A percentile compares a stretch with the other conserved stretches of the same genome.
Conservation (phyloP, 2,797 vertebrate species). For the Sebastes reedi region DNA sequence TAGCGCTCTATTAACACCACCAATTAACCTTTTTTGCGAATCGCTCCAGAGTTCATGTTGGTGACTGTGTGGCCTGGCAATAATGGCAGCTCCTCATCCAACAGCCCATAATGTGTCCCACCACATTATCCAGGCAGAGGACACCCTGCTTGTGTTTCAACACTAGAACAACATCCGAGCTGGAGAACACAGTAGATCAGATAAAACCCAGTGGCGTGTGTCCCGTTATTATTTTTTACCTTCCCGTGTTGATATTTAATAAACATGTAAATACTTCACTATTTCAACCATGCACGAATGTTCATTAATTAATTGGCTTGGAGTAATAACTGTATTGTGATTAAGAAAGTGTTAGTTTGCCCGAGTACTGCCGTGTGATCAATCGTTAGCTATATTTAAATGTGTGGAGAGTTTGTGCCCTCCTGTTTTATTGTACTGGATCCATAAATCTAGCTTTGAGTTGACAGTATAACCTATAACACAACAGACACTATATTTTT, state of each 20-base stretch:
- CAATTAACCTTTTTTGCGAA: not conserved
- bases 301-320: slow-evolving; percentile 50
- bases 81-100: slow-evolving; percentile 50
- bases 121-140: slow-evolving; percentile 3
- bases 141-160: slow-evolving; percentile 15
- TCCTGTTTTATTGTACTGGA: slow-evolving; percentile 55
- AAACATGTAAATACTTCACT: slow-evolving; percentile 64
- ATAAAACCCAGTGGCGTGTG: not conserved
- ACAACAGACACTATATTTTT: slow-evolving; percentile 70
- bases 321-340: slow-evolving; percentile 65
- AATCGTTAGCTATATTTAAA: slow-evolving; percentile 58
- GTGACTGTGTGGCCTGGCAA: slow-evolving; percentile 54
- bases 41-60: not conserved
- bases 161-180: not conserved
- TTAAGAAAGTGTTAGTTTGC: slow-evolving; percentile 63
- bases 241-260: slow-evolving; percentile 36
- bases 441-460: slow-evolving; percentile 42
- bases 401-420: slow-evolving; percentile 51
- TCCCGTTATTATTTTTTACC: not conserved
- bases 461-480: slow-evolving; percentile 55
- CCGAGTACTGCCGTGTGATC: slow-evolving; percentile 65
- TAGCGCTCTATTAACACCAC: not conserved
- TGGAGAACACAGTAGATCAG: not conserved
- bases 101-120: not conserved
- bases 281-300: slow-evolving; percentile 70